A percentile compares a stretch with the other conserved stretches of the same genome.
Conservation (phyloP, 2,797 vertebrate species). For the Toxotes lorentzi region DNA sequence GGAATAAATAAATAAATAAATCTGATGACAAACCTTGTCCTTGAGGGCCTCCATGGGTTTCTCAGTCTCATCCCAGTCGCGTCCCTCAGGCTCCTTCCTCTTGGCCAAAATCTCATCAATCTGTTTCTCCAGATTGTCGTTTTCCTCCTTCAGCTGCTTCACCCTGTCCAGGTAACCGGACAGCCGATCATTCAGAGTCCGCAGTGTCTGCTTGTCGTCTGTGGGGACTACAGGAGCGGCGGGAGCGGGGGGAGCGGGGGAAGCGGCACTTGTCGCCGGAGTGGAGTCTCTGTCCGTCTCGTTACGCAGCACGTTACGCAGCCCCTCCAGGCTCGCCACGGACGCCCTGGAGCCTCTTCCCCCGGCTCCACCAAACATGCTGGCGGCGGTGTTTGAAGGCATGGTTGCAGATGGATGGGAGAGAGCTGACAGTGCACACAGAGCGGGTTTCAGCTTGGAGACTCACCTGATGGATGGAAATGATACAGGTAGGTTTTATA, state of each 20-base stretch:
- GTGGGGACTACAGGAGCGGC: background rate
- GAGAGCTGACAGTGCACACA: background rate
- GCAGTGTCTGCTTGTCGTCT: slow-evolving; percentile 80
- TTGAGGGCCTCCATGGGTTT: slow-evolving; percentile 79
- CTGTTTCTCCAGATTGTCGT: slow-evolving; percentile 71
- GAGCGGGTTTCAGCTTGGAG: background rate
- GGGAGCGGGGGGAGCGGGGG: fast-evolving
- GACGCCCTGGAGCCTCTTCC: slow-evolving; percentile 70
- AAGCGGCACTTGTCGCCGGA: background rate
- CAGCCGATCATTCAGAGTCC: slow-evolving; percentile 82
- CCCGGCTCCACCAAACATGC: slow-evolving; percentile 78
- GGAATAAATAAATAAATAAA: background rate
- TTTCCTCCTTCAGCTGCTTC: slow-evolving; percentile 77
- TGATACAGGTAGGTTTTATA: slow-evolving; percentile 66
- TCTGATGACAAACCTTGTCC: slow-evolving; percentile 75
- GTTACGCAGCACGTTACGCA: slow-evolving; percentile 71
- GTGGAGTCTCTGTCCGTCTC: slow-evolving; percentile 53
- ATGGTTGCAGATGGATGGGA: slow-evolving; percentile 40
- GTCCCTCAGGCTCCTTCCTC: slow-evolving; percentile 60
- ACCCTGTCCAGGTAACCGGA: slow-evolving; percentile 78
- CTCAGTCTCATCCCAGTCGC: slow-evolving; percentile 83
- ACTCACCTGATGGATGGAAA: slow-evolving; percentile 15
- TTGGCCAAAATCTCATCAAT: slow-evolving; percentile 77
- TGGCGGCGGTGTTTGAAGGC: slow-evolving; percentile 63
- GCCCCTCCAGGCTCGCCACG: slow-evolving; percentile 69